Conservation (phyloP, 1,140 invertebrate species). For the Marisa cornuarietis region DNA sequence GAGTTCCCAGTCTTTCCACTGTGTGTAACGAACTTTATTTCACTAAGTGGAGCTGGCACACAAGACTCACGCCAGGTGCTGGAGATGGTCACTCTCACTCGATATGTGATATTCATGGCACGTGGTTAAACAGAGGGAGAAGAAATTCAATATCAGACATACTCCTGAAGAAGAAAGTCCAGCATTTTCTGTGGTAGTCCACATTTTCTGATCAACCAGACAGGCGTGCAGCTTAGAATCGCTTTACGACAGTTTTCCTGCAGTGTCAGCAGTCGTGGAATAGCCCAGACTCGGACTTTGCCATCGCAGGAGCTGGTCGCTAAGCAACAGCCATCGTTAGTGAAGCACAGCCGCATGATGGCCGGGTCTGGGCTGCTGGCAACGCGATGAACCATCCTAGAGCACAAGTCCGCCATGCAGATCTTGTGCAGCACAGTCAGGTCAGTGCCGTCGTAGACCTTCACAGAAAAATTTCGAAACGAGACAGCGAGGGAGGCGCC, state of each 20-base stretch:
- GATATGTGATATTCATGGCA: too few species aligned
- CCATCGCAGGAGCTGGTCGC: slow-evolving; percentile 35
- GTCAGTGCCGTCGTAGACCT: slow-evolving; percentile 13
- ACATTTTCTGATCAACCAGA: slow-evolving; percentile 18
- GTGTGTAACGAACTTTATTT: too few species aligned
- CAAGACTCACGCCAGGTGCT: too few species aligned
- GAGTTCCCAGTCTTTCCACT: too few species aligned
- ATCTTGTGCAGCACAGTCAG: slow-evolving; percentile 12
- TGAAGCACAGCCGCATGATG: slow-evolving; percentile 31
- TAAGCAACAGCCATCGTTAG: slow-evolving; percentile 28
- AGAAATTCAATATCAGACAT: slow-evolving; percentile 9
- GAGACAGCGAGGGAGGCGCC: slow-evolving; percentile 24
- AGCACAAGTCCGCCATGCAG: slow-evolving; percentile 24
- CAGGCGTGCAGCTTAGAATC: slow-evolving; percentile 20
- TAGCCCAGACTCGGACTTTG: slow-evolving; percentile 31
- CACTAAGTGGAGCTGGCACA: too few species aligned
- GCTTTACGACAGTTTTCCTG: slow-evolving; percentile 30
- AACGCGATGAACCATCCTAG: slow-evolving; percentile 4
- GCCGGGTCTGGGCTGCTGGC: slow-evolving; percentile 12
- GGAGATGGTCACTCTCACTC: too few species aligned
- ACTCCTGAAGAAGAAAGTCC: slow-evolving; percentile 31
- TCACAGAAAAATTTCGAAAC: slow-evolving; percentile 23
- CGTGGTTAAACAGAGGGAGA: too few species aligned
- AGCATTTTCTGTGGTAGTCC: slow-evolving; percentile 30
- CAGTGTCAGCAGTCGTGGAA: slow-evolving; percentile 26